Percentiles rank a stretch among this genome's conserved stretches.
Evolutionary conservation across 2,113 vertebrate genomes (phyloP).

Genomic region (Salvelinus alpinus): DNA sequence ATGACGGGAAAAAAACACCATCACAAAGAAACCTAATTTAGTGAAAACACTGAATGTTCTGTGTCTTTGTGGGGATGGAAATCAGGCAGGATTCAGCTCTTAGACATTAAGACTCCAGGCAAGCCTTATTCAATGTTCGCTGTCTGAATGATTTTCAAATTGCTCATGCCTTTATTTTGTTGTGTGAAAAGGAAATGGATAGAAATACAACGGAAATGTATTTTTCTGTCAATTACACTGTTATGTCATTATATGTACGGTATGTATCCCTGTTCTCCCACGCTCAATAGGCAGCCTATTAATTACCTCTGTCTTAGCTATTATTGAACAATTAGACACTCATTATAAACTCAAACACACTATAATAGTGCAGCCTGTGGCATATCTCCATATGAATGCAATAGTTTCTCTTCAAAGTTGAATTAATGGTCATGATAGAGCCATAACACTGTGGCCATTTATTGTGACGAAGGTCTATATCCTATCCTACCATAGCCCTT

Average conservation of each 20-base stretch:
- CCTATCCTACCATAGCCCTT: too few relatives aligned
- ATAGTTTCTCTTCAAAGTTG: too few relatives aligned
- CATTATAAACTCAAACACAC: too few relatives aligned
- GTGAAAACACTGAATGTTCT: neutral
- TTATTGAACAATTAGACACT: too few relatives aligned
- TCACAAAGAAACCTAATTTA: constrained; percentile 22
- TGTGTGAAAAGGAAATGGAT: neutral
- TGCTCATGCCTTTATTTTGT: neutral
- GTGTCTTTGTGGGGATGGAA: neutral
- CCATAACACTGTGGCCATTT: neutral
- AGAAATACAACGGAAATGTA: neutral
- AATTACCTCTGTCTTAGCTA: too few relatives aligned
- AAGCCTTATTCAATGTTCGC: neutral
- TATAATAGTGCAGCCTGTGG: too few relatives aligned
- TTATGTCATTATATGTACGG: neutral
- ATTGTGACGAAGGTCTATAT: too few relatives aligned
- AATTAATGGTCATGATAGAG: neutral
- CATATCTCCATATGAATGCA: too few relatives aligned
- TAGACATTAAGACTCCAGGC: neutral
- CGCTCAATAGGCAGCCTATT: neutral
- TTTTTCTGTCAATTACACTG: neutral
- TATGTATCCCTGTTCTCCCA: neutral
- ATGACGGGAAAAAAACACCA: neutral
- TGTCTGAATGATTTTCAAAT: neutral
- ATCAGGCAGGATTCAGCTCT: too few relatives aligned